Evolutionary conservation across 2,113 vertebrate genomes (phyloP).

Genomic region (Sterna hirundo): DNA sequence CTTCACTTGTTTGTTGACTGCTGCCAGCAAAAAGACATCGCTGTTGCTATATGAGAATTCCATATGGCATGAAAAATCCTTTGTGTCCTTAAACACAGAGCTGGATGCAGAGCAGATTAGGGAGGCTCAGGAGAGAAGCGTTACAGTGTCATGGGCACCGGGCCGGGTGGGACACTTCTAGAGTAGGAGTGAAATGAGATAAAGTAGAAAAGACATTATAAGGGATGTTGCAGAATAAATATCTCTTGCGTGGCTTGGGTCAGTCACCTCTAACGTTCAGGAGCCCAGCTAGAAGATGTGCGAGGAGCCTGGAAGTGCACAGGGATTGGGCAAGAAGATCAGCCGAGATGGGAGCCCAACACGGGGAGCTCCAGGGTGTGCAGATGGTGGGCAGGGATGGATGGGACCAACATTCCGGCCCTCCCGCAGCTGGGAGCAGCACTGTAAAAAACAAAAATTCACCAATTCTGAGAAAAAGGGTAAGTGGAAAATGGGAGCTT

Average conservation of each 20-base stretch:
- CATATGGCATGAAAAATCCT: not conserved
- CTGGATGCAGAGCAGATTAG: not conserved
- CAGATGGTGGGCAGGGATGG: not conserved
- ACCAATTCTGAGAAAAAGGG: not conserved
- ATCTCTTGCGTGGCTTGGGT: not conserved
- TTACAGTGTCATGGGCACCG: not conserved
- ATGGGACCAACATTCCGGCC: not conserved
- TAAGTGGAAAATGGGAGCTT: not conserved
- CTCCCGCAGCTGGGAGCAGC: not conserved
- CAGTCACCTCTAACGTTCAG: not conserved
- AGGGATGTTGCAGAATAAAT: not conserved
- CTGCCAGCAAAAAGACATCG: not conserved
- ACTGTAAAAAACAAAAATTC: not conserved
- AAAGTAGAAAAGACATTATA: not conserved
- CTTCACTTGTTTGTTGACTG: not conserved
- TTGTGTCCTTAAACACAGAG: not conserved
- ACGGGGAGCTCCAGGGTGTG: not conserved
- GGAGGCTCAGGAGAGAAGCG: not conserved
- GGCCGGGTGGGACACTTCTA: fast-evolving
- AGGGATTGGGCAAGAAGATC: not conserved
- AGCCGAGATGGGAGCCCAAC: not conserved
- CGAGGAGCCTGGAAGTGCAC: not conserved
- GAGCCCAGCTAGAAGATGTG: not conserved
- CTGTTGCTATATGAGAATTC: not conserved
- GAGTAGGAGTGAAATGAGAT: not conserved